Evolutionary conservation across 2,888 invertebrate genomes (phyloP).

Genomic region (Eristalis intricaria): DNA sequence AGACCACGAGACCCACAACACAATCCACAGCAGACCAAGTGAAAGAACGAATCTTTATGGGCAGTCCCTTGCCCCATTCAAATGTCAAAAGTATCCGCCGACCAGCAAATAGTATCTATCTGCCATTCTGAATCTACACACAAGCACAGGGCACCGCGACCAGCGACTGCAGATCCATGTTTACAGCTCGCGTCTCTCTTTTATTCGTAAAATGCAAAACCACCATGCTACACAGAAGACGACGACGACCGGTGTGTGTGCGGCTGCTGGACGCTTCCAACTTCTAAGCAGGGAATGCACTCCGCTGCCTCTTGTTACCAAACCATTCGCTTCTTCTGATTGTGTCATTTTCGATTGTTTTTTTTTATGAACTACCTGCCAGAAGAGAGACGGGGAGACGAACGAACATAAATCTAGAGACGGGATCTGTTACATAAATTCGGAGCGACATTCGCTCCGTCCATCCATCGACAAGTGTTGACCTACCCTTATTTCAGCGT

Average conservation of each 20-base stretch:
- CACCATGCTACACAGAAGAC: background rate
- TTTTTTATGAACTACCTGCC: constrained; percentile 45
- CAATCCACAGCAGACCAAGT: background rate
- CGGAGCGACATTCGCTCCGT: background rate
- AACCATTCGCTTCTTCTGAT: background rate
- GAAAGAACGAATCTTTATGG: constrained; percentile 29
- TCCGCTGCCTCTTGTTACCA: constrained; percentile 29
- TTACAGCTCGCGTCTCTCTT: constrained; percentile 48
- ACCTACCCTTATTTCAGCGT: constrained; percentile 90
- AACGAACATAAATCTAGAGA: constrained; percentile 6
- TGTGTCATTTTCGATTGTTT: too few species aligned
- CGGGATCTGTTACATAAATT: background rate
- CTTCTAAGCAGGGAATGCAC: background rate
- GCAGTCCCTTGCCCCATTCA: constrained; percentile 53
- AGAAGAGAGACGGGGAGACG: background rate
- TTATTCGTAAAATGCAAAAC: constrained; percentile 55
- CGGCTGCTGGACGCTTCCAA: constrained; percentile 10
- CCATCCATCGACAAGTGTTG: background rate
- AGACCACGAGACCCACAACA: background rate
- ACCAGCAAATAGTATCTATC: constrained; percentile 58
- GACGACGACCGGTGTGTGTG: background rate
- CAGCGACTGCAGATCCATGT: constrained; percentile 25
- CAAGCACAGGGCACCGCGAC: background rate
- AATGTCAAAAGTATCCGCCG: constrained; percentile 61
- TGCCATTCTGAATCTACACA: constrained; percentile 39